Conservation (phyloP, 1,140 invertebrate species). For the Drosophila yakuba region DNA sequence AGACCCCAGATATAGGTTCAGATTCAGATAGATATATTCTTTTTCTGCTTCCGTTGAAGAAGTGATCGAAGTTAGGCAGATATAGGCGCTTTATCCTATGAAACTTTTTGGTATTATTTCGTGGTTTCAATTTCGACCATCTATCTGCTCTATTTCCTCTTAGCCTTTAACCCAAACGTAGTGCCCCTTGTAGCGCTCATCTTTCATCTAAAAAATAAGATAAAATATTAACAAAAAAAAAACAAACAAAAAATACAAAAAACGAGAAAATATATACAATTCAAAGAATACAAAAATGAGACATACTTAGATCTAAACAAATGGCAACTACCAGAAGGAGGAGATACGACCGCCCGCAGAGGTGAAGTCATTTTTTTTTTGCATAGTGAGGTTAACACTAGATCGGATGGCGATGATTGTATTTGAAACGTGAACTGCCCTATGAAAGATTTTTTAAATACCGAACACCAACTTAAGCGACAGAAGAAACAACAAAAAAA, state of each 20-base stretch:
- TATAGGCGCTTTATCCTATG: slow-evolving; percentile 39
- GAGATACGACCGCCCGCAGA: slow-evolving; percentile 5
- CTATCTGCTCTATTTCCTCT: slow-evolving; percentile 20
- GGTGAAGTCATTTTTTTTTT: slow-evolving; percentile 37
- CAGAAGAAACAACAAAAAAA: slow-evolving; percentile 2
- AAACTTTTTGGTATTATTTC: slow-evolving; percentile 46
- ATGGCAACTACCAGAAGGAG: slow-evolving; percentile 14
- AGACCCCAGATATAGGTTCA: slow-evolving; percentile 47
- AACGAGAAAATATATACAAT: slow-evolving; percentile 60
- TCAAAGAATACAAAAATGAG: slow-evolving; percentile 35
- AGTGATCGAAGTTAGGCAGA: slow-evolving; percentile 9
- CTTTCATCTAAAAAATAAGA: slow-evolving; percentile 32
- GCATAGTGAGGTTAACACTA: slow-evolving; percentile 32
- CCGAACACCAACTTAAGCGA: slow-evolving; percentile 29
- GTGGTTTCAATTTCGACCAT: slow-evolving; percentile 49
- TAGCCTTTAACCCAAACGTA: slow-evolving; percentile 9
- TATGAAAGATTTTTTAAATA: slow-evolving; percentile 70
- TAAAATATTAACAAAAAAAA: slow-evolving; percentile 27
- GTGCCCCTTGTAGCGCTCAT: slow-evolving; percentile 22
- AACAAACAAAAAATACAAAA: slow-evolving; percentile 31
- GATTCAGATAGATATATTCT: slow-evolving; percentile 32
- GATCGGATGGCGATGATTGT: slow-evolving; percentile 52
- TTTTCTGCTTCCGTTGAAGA: slow-evolving; percentile 3
- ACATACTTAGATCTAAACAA: slow-evolving; percentile 29
- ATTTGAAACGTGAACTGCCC: slow-evolving; percentile 76